Base-by-base conservation (phyloP, 2,797 vertebrate genomes). In the Lateolabrax maculatus region DNA sequence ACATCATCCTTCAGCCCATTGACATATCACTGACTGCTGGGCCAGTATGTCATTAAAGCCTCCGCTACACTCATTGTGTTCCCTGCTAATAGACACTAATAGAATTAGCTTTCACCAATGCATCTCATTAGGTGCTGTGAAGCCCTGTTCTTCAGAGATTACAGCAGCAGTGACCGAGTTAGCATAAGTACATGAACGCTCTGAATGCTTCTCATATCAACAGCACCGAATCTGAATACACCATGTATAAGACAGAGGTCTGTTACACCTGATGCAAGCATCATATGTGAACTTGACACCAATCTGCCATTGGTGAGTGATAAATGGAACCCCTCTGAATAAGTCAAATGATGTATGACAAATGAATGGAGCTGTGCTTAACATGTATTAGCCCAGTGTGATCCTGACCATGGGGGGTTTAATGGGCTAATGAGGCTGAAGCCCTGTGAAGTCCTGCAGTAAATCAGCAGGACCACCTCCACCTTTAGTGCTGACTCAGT, bases 401-500 rank as follows among this genome's bases (percentile, higher is more conserved):
- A 72, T 66, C 58, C 55, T 36, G 57, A 23, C 23, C 39, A 23
- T 11, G 10, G 56, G 55, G 53, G 53, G 52, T 25, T 37, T 34
- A 27, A 52, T 60, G 76, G 70, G 41, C 46, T 84, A 83, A 80
- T 83, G 75, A 88, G 62, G 62, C 69, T 21, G 31, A 49, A 71
- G 49, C 48, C n/a, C 53, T 57, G 51, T 75, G 75, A 68, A 75
- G 61, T 76, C 75, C 78, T 23, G 72, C 57, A 55, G 62, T 48
- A 75, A 75, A 74, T 64, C 81, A 72, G 66, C 66, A 57, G 60
- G 71, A 37, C 34, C 37, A 43, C 46, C 43, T 75, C 25, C 2
- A 13, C 64, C 37, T 83, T 55, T 56, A 78, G 56, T 63, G 71
- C 62, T 77, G 79, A 70, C 71, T 65, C 53, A 39, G 86, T 55